These are phyloP conservation scores for Tupaia tana DNA, from an alignment of 2,113 vertebrate genomes.

Conservation along the genomic window DNA sequence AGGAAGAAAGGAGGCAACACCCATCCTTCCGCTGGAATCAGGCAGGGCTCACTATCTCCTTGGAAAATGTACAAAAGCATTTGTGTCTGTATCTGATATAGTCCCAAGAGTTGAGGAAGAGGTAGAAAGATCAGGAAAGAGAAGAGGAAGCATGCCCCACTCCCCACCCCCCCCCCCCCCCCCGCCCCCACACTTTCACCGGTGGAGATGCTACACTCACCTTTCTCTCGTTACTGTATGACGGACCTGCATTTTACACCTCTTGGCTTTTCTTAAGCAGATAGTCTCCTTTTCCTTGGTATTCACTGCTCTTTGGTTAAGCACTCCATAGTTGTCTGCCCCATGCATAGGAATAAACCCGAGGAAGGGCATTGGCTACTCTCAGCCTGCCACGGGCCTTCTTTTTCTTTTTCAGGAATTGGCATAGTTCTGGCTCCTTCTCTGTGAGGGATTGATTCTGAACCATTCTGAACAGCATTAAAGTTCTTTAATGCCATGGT, in stretches of 20 bases:
- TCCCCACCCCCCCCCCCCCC: fast-evolving
- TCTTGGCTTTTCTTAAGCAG: not conserved
- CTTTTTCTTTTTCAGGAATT: not conserved
- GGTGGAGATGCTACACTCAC: not conserved
- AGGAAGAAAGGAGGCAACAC: not conserved
- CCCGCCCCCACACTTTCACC: not conserved
- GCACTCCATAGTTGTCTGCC: not conserved
- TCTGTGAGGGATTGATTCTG: not conserved
- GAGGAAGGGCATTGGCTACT: not conserved
- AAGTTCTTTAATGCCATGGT: not conserved
- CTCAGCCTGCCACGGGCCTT: not conserved
- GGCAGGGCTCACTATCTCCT: not conserved
- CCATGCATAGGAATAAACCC: not conserved
- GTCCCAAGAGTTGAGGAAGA: not conserved
- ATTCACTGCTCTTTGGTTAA: not conserved
- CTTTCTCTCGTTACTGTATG: not conserved
- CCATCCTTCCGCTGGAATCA: not conserved
- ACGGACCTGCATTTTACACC: not conserved
- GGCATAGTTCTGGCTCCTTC: not conserved
- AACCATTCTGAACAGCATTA: not conserved
- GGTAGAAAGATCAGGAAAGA: not conserved
- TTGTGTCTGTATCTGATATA: not conserved
- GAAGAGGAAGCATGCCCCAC: not conserved
- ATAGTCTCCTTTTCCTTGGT: not conserved
- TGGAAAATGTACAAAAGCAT: not conserved